A percentile compares a stretch with the other conserved stretches of the same genome.
Conservation (phyloP, 1,140 invertebrate genomes). For the Drosophila navojoa region DNA sequence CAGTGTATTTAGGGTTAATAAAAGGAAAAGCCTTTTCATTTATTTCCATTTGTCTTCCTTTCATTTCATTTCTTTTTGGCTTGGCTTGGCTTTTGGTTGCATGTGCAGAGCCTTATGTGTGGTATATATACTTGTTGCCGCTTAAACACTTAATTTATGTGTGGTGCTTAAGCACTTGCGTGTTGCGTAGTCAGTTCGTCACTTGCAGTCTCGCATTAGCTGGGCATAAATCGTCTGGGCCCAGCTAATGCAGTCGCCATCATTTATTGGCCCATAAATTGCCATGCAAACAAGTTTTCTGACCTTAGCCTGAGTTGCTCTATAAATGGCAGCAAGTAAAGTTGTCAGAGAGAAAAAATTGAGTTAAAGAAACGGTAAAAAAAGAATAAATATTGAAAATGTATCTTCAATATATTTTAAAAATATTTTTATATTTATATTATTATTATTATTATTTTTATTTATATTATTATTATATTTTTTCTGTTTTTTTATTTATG, state of each 20-base stretch:
- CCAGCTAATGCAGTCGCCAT: constrained; percentile 28
- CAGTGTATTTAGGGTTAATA: constrained; percentile 11
- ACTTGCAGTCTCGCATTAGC: constrained; percentile 54
- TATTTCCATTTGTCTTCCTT: constrained; percentile 8
- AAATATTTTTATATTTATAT: too few relatives aligned
- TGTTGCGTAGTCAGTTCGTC: constrained; percentile 41
- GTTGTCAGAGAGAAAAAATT: too few relatives aligned
- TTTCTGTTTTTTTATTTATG: too few relatives aligned
- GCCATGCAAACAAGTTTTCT: constrained; percentile 41
- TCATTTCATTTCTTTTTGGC: neutral
- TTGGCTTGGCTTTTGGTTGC: constrained; percentile 19
- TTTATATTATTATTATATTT: too few relatives aligned
- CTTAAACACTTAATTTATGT: constrained; percentile 71
- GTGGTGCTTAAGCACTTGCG: constrained; percentile 15
- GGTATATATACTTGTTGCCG: constrained; percentile 56
- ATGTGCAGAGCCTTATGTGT: constrained; percentile 47
- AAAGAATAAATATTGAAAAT: too few relatives aligned
- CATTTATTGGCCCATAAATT: constrained; percentile 61
- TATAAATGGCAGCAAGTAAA: neutral
- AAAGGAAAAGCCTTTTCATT: neutral
- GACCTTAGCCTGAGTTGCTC: neutral
- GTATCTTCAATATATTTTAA: too few relatives aligned
- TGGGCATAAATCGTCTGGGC: constrained; percentile 72
- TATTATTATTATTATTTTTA: too few relatives aligned
- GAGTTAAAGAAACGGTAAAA: too few relatives aligned